These are phyloP conservation scores for Oxycera nigricornis DNA, from an alignment of 2,888 invertebrate species.

Conservation along the genomic window DNA sequence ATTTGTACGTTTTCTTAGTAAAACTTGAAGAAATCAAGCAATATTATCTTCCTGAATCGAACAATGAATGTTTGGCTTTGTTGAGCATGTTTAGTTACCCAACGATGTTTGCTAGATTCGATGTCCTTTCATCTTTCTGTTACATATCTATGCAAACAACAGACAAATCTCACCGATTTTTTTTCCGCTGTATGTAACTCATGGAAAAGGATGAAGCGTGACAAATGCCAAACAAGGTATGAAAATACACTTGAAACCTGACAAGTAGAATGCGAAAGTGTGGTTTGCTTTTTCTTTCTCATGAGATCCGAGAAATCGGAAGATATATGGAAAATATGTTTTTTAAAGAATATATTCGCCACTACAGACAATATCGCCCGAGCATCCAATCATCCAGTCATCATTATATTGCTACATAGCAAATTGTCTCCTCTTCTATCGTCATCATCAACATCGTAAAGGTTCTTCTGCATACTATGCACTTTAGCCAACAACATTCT, in stretches of 20 bases:
- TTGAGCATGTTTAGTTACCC: constrained; percentile 1
- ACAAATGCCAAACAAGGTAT: background rate
- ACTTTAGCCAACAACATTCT: background rate
- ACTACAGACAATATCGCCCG: background rate
- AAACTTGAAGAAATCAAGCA: constrained; percentile 4
- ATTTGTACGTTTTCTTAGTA: background rate
- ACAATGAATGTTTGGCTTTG: constrained; percentile 23
- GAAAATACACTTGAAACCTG: background rate
- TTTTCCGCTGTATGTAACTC: background rate
- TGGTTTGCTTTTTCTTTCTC: background rate
- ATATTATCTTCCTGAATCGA: constrained; percentile 11
- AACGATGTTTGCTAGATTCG: background rate
- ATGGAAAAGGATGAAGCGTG: background rate
- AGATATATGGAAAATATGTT: background rate
- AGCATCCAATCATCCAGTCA: constrained; percentile 3
- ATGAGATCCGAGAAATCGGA: background rate
- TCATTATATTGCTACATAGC: background rate
- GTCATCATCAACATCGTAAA: background rate
- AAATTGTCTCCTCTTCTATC: background rate
- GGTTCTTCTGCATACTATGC: background rate
- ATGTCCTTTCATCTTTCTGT: too few species aligned
- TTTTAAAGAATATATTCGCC: background rate
- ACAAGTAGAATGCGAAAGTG: background rate
- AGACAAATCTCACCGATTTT: too few species aligned
- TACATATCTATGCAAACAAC: too few species aligned